Evolutionary conservation across 2,113 vertebrate species (phyloP).

Genomic region (Rhabdornis inornatus): DNA sequence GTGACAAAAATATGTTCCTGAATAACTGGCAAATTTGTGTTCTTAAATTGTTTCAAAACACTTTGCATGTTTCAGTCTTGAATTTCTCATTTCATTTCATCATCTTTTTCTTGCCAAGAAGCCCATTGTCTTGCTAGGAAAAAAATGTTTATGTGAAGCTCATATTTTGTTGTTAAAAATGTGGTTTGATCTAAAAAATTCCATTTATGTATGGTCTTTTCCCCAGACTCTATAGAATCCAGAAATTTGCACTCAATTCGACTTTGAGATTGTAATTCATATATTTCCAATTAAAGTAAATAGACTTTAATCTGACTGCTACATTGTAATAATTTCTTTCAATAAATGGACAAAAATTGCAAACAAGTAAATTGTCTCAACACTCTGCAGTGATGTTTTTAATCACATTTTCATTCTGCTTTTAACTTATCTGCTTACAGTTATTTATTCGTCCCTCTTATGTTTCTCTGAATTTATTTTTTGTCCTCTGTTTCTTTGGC

Average conservation of each 20-base stretch:
- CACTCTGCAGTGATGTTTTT: background rate
- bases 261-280: background rate
- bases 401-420: background rate
- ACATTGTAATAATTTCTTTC: background rate
- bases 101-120: background rate
- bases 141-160: background rate
- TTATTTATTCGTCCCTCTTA: background rate
- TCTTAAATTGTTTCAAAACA: background rate
- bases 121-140: background rate
- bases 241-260: background rate
- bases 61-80: background rate
- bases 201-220: background rate
- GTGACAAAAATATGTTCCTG: background rate
- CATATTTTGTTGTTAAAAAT: background rate
- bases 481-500: background rate
- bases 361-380: background rate
- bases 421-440: background rate
- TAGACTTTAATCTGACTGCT: background rate
- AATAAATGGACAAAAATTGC: background rate
- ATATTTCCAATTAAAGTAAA: background rate
- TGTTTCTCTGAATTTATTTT: background rate
- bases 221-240: background rate
- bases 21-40: background rate
- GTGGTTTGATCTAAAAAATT: background rate
- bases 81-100: slow-evolving; percentile 25